phyloP scores from a whole-genome alignment of 2,113 vertebrate genomes.

The Ophthalmolycus amberensis region DNA sequence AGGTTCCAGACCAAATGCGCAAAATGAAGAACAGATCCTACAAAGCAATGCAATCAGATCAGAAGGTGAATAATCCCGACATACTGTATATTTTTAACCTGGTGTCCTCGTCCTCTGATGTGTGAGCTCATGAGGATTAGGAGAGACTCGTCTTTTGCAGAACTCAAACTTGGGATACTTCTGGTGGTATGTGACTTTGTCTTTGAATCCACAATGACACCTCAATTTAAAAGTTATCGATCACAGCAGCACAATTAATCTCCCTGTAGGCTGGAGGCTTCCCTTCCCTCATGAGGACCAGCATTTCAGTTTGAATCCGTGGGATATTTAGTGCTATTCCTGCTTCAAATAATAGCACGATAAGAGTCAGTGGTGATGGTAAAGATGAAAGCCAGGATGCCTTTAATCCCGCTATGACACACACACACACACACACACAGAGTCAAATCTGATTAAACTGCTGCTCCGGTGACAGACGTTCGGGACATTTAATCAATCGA shows the following conservation, averaged over 20 bases:
- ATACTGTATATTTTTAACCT: too few relatives aligned
- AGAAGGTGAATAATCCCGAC: too few relatives aligned
- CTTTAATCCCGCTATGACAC: conserved; percentile 6
- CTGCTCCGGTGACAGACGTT: conserved; percentile 26
- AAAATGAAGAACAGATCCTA: too few relatives aligned
- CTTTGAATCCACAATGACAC: conserved; percentile 14
- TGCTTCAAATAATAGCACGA: background rate
- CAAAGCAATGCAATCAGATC: too few relatives aligned
- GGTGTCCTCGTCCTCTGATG: too few relatives aligned
- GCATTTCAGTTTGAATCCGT: background rate
- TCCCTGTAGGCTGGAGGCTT: background rate
- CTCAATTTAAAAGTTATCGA: background rate
- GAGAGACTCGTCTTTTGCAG: too few relatives aligned
- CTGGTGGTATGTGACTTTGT: conserved; percentile 20
- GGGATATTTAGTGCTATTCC: too few relatives aligned
- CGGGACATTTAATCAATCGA: conserved; percentile 57
- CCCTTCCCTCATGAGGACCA: background rate
- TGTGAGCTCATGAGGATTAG: too few relatives aligned
- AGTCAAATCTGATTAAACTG: conserved; percentile 27
- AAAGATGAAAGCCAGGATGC: background rate
- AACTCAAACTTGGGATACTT: background rate
- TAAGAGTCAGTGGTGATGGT: background rate
- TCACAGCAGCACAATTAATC: conserved; percentile 17
- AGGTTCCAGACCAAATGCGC: too few relatives aligned
- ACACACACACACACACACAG: background rate